Base-by-base conservation (phyloP, 2,113 vertebrate genomes). In the Oenanthe melanoleuca region DNA sequence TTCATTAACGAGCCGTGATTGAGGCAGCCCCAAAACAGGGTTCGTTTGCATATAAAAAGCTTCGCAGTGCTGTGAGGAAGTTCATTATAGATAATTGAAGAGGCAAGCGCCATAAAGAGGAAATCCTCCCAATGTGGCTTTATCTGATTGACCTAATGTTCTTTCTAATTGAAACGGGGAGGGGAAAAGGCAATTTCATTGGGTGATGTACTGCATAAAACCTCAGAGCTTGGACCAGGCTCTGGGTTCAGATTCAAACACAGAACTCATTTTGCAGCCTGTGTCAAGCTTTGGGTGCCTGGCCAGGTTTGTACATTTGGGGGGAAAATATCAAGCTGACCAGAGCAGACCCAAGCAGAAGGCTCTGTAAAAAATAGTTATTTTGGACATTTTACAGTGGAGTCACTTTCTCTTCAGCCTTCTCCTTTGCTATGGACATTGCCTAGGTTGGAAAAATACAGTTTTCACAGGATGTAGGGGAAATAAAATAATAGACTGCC, bases 71-170 rank as follows among this genome's bases (percentile, higher is more conserved):
- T 96, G 97, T 98, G 98, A 98, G 98, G 96, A 98, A 99, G 98
- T 98, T 99, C 98, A 99, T 99, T 99, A 99, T 98, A 99, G 98
- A 99, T 99, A 99, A 99, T 98, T 99, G 98, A 98, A 98, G 92
- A 98, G 97, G 98, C 97, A 96, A 97, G 95, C 78, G 31, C 93
- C 97, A 97, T 96, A 97, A 97, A 95, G 97, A 98, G 96, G 97
- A 97, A 97, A 92, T 96, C 96, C 97, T 96, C 96, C 97, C 96
- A 92, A 75, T 95, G 96, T 79, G 95, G 31, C 92, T 97, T 97
- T 96, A 96, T 97, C 96, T 97, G 97, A 97, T 97, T 98, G 97
- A 98, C 97, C 97, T 91, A 88, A 94, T 96, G 97, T 95, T 95
- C 95, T 97, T 97, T 84, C 95, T 98, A 98, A 98, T 96, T 98